Conservation (phyloP, 2,113 vertebrate species). For the Syngnathus typhle region DNA sequence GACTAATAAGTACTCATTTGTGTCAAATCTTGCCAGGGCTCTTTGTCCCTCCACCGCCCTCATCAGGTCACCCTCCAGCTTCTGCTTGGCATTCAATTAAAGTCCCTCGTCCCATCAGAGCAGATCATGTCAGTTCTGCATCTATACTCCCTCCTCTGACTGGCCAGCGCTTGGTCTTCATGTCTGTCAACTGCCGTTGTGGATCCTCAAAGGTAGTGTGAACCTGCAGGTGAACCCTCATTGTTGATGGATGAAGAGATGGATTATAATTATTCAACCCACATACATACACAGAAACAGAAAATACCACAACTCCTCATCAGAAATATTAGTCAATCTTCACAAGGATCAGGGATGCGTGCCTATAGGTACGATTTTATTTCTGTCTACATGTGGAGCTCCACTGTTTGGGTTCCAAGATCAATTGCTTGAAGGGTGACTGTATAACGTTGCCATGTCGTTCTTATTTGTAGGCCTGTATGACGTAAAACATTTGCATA, state of each 20-base stretch:
- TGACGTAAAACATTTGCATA: not conserved
- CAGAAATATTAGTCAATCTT: too few relatives aligned
- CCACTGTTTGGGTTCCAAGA: too few relatives aligned
- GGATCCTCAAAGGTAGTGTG: slow-evolving; percentile 14
- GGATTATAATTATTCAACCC: not conserved
- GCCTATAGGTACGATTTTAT: too few relatives aligned
- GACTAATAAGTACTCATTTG: slow-evolving; percentile 65
- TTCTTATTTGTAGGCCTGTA: too few relatives aligned
- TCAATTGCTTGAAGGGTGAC: too few relatives aligned
- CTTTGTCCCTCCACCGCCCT: slow-evolving; percentile 39
- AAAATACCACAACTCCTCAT: too few relatives aligned
- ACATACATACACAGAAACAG: too few relatives aligned
- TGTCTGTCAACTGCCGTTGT: slow-evolving; percentile 9
- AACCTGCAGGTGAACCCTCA: not conserved
- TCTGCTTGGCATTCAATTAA: slow-evolving; percentile 59
- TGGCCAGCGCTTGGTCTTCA: slow-evolving; percentile 16
- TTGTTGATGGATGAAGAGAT: not conserved
- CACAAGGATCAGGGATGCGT: too few relatives aligned
- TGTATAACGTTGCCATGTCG: too few relatives aligned
- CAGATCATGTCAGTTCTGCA: slow-evolving; percentile 61
- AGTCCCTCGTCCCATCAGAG: slow-evolving; percentile 59
- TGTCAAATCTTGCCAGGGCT: slow-evolving; percentile 46
- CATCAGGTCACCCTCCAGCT: slow-evolving; percentile 56
- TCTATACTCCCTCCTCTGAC: slow-evolving; percentile 39
- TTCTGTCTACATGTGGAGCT: too few relatives aligned